Conservation (phyloP, 2,113 vertebrate species). For the Hyaena hyaena region DNA sequence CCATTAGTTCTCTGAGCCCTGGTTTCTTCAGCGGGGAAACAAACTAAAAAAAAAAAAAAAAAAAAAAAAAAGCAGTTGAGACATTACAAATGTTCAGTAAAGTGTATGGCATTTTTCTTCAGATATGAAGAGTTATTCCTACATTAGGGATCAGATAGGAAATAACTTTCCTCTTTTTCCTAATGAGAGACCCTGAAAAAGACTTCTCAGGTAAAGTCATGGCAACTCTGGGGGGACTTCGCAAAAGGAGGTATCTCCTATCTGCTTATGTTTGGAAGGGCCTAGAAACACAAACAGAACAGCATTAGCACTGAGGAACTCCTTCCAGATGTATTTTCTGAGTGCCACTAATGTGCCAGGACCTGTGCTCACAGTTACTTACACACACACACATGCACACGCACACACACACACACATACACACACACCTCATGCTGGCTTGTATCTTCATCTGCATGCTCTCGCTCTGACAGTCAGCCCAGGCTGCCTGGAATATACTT, state of each 20-base stretch:
- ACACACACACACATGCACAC: neutral
- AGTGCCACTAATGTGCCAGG: neutral
- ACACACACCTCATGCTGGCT: neutral
- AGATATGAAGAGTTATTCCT: neutral
- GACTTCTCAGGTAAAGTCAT: neutral
- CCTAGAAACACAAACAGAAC: neutral
- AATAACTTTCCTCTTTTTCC: neutral
- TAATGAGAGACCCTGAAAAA: conserved; percentile 5
- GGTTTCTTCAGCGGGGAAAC: neutral
- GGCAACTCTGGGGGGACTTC: neutral
- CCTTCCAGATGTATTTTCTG: neutral
- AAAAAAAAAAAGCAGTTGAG: neutral
- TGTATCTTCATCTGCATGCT: neutral
- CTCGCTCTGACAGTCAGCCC: neutral
- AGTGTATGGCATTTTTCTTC: neutral
- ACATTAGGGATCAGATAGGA: neutral
- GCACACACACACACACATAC: neutral
- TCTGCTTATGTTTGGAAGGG: neutral
- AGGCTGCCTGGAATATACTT: neutral
- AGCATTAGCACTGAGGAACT: neutral
- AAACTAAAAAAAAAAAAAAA: neutral
- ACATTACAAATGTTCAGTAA: neutral
- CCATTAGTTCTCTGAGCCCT: neutral
- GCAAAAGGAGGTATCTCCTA: neutral
- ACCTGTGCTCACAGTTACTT: neutral